These are phyloP conservation scores for Cinclus cinclus DNA, from an alignment of 2,113 vertebrate genomes.

Conservation along the genomic window DNA sequence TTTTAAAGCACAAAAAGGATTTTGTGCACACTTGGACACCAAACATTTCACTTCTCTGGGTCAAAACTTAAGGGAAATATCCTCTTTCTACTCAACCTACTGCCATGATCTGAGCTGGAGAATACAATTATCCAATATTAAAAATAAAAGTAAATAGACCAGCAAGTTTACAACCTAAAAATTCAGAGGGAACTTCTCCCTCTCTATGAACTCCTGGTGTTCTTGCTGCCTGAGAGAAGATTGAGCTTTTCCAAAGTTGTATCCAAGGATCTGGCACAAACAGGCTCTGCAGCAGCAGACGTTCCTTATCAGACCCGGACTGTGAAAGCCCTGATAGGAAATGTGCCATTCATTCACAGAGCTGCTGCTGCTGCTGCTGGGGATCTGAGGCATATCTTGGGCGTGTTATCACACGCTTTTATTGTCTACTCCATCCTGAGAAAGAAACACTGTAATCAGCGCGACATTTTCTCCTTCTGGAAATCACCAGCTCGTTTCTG, in stretches of 20 bases:
- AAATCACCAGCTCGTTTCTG: not conserved
- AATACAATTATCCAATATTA: not conserved
- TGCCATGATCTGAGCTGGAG: not conserved
- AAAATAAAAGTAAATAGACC: not conserved
- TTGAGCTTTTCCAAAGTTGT: not conserved
- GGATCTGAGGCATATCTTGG: not conserved
- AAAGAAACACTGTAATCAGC: slow-evolving; percentile 60
- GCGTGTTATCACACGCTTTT: slow-evolving; percentile 8
- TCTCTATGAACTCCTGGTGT: not conserved
- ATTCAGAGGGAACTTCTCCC: not conserved
- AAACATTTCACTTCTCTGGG: not conserved
- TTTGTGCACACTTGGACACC: not conserved
- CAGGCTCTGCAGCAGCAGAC: not conserved
- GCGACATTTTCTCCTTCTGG: slow-evolving; percentile 25
- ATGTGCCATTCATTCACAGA: slow-evolving; percentile 12
- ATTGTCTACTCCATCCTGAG: slow-evolving; percentile 51
- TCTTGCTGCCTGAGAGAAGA: not conserved
- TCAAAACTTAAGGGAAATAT: not conserved
- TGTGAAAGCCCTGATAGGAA: slow-evolving; percentile 33
- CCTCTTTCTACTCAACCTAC: not conserved
- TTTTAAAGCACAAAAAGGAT: slow-evolving; percentile 20
- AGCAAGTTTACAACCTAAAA: not conserved
- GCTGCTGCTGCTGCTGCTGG: slow-evolving; percentile 37
- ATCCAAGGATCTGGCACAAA: not conserved
- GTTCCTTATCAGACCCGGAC: slow-evolving; percentile 17